Conservation (phyloP, 2,797 vertebrate genomes). For the Sebastes itinus region DNA sequence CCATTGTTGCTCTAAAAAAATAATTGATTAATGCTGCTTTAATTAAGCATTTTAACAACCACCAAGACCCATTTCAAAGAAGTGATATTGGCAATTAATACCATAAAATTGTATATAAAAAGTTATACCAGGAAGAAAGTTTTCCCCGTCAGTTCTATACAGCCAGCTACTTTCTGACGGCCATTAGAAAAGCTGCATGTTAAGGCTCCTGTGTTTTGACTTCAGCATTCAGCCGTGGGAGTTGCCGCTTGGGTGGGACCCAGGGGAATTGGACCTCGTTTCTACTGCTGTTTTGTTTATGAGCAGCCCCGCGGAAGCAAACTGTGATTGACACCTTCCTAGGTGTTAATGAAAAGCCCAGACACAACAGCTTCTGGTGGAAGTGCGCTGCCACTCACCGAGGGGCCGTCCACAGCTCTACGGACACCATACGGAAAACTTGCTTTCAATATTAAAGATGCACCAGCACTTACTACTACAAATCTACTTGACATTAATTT, state of each 20-base stretch:
- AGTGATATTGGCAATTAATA: not conserved
- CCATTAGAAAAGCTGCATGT: not conserved
- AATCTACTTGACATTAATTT: conserved; percentile 26
- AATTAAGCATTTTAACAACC: not conserved
- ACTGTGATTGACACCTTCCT: conserved; percentile 72
- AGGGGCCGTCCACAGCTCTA: conserved; percentile 13
- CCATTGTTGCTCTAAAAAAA: not conserved
- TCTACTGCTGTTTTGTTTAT: conserved; percentile 68
- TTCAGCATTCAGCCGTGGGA: not conserved
- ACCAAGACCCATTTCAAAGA: not conserved
- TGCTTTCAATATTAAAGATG: conserved; percentile 12
- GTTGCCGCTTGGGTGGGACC: not conserved
- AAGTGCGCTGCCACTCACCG: conserved; percentile 53
- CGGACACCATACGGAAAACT: conserved; percentile 26
- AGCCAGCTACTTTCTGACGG: not conserved
- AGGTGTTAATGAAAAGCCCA: conserved; percentile 80
- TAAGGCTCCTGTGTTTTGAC: conserved; percentile 7
- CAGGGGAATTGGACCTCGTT: conserved; percentile 32
- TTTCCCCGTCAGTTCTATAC: not conserved
- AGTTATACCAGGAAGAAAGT: not conserved
- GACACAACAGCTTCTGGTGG: conserved; percentile 55
- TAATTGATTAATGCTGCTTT: not conserved
- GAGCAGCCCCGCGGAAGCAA: conserved; percentile 46
- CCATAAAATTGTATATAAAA: not conserved
- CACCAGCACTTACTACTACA: not conserved